These are phyloP conservation scores for Syngnathus scovelli DNA, from an alignment of 2,113 vertebrate species.

Conservation along the genomic window DNA sequence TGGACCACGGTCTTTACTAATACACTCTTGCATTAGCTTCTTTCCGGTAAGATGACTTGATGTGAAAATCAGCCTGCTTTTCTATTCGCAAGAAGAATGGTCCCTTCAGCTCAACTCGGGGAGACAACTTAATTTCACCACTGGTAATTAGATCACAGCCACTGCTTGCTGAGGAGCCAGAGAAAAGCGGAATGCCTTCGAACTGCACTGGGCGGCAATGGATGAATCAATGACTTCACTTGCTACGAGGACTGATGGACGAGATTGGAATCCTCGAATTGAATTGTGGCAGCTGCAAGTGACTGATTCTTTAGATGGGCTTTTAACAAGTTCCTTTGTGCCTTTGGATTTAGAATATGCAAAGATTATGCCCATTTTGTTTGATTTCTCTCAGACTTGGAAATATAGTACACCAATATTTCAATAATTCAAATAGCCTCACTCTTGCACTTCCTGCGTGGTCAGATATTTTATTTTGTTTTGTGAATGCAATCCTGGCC, in stretches of 20 bases:
- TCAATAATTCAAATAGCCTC: too few relatives aligned
- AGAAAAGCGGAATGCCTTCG: constrained; percentile 46
- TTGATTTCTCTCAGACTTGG: constrained; percentile 30
- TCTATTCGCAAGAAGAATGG: constrained; percentile 56
- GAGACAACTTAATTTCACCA: constrained; percentile 61
- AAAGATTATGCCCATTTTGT: constrained; percentile 30
- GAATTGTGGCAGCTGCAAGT: constrained; percentile 34
- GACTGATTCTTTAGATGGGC: constrained; percentile 36
- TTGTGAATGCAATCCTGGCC: too few relatives aligned
- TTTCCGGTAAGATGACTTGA: constrained; percentile 36
- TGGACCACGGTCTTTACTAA: constrained; percentile 35
- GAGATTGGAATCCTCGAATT: constrained; percentile 53
- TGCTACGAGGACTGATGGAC: constrained; percentile 15
- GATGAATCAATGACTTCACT: constrained; percentile 59
- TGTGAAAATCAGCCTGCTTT: constrained; percentile 31
- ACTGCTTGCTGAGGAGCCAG: constrained; percentile 44
- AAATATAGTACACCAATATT: constrained; percentile 15
- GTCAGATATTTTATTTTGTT: not conserved
- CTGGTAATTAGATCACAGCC: constrained; percentile 65
- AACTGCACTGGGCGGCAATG: constrained; percentile 34
- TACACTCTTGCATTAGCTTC: constrained; percentile 23
- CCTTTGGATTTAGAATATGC: constrained; percentile 21
- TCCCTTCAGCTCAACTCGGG: constrained; percentile 44
- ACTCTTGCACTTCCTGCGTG: not conserved
- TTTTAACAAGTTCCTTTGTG: constrained; percentile 24